These are phyloP conservation scores for Spisula subtruncata DNA, from an alignment of 2,888 invertebrate genomes.

Conservation along the genomic window DNA sequence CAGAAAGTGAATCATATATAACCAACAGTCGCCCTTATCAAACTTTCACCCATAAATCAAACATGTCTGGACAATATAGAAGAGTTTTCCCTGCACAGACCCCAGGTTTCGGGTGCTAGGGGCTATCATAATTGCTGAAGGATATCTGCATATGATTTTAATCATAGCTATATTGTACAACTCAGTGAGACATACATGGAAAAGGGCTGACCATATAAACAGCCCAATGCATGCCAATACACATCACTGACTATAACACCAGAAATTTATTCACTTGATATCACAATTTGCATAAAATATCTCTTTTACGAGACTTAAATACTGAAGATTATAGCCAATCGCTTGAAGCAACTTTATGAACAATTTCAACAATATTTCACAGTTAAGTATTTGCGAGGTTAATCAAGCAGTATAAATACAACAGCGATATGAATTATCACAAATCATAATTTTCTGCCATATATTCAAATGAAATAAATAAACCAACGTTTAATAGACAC, in stretches of 20 bases:
- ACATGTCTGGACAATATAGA: background rate
- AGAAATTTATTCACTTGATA: background rate
- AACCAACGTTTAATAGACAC: too few species aligned
- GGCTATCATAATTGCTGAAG: background rate
- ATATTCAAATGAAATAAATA: too few species aligned
- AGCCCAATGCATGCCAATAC: slow-evolving; percentile 1
- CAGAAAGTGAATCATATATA: background rate
- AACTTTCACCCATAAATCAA: slow-evolving; percentile 3
- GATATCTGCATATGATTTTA: background rate
- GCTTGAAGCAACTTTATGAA: too few species aligned
- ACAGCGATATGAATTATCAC: too few species aligned
- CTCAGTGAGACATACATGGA: background rate
- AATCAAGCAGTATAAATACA: too few species aligned
- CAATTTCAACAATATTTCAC: too few species aligned
- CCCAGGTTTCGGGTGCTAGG: background rate
- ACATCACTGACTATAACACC: background rate
- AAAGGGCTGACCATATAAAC: background rate
- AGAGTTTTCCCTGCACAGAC: background rate
- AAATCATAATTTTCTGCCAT: too few species aligned
- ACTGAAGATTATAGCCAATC: too few species aligned
- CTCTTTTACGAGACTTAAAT: background rate
- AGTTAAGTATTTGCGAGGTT: too few species aligned
- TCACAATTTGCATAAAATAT: background rate
- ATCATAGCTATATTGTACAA: background rate
- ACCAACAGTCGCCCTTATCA: background rate